Evolutionary conservation across 2,113 vertebrate species (phyloP).

Genomic region (Mesitornis unicolor): DNA sequence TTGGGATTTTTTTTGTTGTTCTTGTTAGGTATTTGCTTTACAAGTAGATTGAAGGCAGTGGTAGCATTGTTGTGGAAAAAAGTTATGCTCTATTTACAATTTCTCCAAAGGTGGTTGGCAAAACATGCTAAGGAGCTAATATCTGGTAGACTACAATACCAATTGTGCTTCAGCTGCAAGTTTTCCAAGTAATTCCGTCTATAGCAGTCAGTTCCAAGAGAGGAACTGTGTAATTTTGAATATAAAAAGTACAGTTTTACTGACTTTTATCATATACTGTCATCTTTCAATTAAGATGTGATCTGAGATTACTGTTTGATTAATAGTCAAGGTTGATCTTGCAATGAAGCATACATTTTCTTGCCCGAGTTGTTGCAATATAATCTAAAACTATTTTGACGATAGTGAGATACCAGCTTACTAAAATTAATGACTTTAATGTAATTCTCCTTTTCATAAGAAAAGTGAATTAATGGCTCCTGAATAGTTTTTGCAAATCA

Average conservation of each 20-base stretch:
- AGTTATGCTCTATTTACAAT: rapidly evolving
- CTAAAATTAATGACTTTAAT: background rate
- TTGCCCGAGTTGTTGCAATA: background rate
- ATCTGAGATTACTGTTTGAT: background rate
- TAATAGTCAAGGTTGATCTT: background rate
- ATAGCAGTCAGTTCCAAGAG: background rate
- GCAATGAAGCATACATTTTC: background rate
- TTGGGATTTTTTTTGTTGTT: background rate
- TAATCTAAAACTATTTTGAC: background rate
- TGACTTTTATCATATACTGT: background rate
- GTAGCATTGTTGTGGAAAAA: background rate
- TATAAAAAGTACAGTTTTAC: background rate
- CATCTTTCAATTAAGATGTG: background rate
- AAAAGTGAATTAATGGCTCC: background rate
- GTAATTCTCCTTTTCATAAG: background rate
- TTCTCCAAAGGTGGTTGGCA: background rate
- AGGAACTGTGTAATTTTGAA: background rate
- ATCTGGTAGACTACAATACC: background rate
- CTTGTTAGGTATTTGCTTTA: background rate
- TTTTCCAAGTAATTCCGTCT: background rate
- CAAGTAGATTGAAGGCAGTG: background rate
- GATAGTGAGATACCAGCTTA: background rate
- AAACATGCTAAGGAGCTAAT: background rate
- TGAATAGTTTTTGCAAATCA: background rate
- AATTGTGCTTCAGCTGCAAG: background rate